Evolutionary conservation across 2,888 invertebrate species (phyloP).

Genomic region (Agrypnus murinus): DNA sequence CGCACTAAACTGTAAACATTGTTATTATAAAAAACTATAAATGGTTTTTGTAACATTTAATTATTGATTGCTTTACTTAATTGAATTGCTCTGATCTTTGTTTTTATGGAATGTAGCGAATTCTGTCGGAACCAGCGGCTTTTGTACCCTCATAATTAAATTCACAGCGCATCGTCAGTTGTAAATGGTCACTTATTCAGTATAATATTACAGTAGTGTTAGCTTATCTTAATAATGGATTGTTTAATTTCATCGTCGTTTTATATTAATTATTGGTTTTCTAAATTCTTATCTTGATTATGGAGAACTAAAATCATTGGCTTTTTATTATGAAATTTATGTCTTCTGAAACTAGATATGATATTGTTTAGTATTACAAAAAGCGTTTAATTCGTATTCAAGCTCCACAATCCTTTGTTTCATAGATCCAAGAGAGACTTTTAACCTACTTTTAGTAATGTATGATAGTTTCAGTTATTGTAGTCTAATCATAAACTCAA

Average conservation of each 20-base stretch:
- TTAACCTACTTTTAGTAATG: too few relatives aligned
- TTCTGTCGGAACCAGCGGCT: slow-evolving; percentile 33
- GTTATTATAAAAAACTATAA: neutral
- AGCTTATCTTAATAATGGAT: slow-evolving; percentile 4
- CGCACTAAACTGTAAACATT: neutral
- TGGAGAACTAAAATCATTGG: too few relatives aligned
- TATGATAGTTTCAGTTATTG: too few relatives aligned
- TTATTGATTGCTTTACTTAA: slow-evolving; percentile 26
- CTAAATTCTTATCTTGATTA: too few relatives aligned
- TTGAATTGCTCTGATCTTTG: slow-evolving; percentile 29
- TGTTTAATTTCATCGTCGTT: neutral
- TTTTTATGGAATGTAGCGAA: slow-evolving; percentile 27
- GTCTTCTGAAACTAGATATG: too few relatives aligned
- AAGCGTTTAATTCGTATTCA: too few relatives aligned
- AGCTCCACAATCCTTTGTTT: too few relatives aligned
- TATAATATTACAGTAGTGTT: slow-evolving; percentile 16
- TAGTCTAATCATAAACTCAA: too few relatives aligned
- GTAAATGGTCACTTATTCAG: slow-evolving; percentile 36
- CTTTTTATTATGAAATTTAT: too few relatives aligned
- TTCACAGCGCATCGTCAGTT: slow-evolving; percentile 35
- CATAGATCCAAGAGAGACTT: too few relatives aligned
- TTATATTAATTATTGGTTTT: too few relatives aligned
- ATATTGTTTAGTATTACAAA: too few relatives aligned
- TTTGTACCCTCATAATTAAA: slow-evolving; percentile 40
- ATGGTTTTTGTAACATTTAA: neutral